Base-by-base conservation (phyloP, 2,113 vertebrate species). In the Pongo abelii region DNA sequence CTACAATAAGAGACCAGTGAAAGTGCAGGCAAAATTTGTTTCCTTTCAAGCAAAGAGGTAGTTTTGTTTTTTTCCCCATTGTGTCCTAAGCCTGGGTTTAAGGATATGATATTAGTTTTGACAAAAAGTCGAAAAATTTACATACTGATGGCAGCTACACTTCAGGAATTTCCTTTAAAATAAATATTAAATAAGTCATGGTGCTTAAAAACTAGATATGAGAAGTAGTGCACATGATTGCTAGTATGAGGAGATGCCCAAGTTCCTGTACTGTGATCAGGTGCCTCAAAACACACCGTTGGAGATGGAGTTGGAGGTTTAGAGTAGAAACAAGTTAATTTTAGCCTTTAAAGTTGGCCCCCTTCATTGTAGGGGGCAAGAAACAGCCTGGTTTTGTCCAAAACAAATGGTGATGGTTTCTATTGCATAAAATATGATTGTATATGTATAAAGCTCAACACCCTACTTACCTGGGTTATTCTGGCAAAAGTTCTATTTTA, bases 111-210 rank as follows among this genome's bases (percentile, higher is more conserved):
- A 98, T 77, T 98, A 98, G 98, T 94, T 98, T 98, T 97, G 55
- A 75, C 94, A 98, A 97, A 98, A 97, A 98, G 98, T 96, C 96
- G 96, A 96, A 84, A 94, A 97, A 99, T 99, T 99, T 98, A 97
- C 27, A 43, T 98, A 97, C 98, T 98, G 97, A 98, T 98, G 98
- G 96, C 94, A 94, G 69, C 5, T 67, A 7, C 6, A 18, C 95
- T 98, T 93, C 23, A 93, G 84, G 75, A 84, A 98, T 98, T 98
- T 97, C 90, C 55, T 97, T 98, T 96, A 98, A 96, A 98, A 93
- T 96, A 97, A 98, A 98, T 97, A 97, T 95, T 92, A 93, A 30
- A 97, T 97, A 95, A 97, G 30, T 80, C 38, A 64, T 87, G 97
- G 92, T 94, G 59, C 78, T 97, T 95, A 96, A 93, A 94, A 88